These are phyloP conservation scores for Microplitis mediator DNA, from an alignment of 1,140 invertebrate species.

Conservation along the genomic window DNA sequence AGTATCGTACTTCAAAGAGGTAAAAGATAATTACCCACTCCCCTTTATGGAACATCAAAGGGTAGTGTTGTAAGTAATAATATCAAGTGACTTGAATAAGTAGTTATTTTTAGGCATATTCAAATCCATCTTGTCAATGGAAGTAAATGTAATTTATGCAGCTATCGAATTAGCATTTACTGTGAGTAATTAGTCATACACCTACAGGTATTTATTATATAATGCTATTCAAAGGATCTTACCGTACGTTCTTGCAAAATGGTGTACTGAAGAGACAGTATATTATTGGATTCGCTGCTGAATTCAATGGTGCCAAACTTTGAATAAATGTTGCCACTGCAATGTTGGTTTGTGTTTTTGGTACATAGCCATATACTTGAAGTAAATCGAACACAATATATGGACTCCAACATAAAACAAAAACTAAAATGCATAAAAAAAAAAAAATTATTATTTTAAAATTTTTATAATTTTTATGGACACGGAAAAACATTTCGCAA, in stretches of 20 bases:
- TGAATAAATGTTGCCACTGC: conserved; percentile 91
- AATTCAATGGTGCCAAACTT: conserved; percentile 90
- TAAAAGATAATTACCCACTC: background rate
- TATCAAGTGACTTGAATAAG: too few relatives aligned
- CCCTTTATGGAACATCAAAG: background rate
- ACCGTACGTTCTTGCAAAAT: conserved; percentile 87
- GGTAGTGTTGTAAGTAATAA: background rate
- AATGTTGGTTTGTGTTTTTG: conserved; percentile 77
- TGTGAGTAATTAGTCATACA: too few relatives aligned
- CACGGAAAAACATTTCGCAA: background rate
- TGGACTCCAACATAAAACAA: conserved; percentile 94
- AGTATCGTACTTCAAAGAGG: background rate
- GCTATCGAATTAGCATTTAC: background rate
- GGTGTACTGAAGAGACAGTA: conserved; percentile 93
- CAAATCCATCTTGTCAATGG: background rate
- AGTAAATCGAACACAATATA: conserved; percentile 93
- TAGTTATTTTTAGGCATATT: too few relatives aligned
- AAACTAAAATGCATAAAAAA: conserved; percentile 71
- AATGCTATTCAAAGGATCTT: conserved; percentile 42
- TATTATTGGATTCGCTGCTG: conserved; percentile 92
- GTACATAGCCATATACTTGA: conserved; percentile 87
- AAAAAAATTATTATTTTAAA: background rate
- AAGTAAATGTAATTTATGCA: background rate
- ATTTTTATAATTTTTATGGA: background rate
- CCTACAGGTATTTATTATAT: background rate